A percentile compares a stretch with the other conserved stretches of the same genome.
Evolutionary conservation across 2,113 vertebrate genomes (phyloP).

Genomic region (Nibea coibor): DNA sequence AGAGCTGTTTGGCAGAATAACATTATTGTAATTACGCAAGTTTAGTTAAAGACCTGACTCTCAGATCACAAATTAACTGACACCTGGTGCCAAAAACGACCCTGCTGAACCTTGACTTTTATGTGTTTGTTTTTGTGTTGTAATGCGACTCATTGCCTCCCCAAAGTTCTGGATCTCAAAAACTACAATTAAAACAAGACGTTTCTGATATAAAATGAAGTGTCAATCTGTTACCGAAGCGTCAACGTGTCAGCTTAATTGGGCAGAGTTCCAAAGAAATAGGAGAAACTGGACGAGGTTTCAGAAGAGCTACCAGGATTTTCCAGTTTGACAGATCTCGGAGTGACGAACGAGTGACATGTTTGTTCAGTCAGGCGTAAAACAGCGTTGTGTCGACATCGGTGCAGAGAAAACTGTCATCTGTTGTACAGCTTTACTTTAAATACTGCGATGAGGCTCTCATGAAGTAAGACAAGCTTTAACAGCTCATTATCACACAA

Average conservation of each 20-base stretch:
- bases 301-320: background rate
- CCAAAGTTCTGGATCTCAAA: background rate
- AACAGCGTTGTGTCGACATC: too few relatives aligned
- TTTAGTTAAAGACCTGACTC: background rate
- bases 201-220: background rate
- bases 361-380: background rate
- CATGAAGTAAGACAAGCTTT: background rate
- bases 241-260: background rate
- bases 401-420: background rate
- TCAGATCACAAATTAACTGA: background rate
- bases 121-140: constrained; percentile 3
- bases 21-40: constrained; percentile 8
- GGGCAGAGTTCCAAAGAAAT: background rate
- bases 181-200: background rate
- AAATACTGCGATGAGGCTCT: background rate
- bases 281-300: background rate
- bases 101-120: background rate
- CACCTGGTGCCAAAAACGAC: background rate
- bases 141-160: background rate
- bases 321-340: background rate
- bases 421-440: background rate
- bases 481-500: background rate
- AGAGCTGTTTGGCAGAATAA: constrained; percentile 29
- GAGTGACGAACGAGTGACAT: background rate
- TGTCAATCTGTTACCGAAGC: background rate